phyloP scores from a whole-genome alignment of 2,888 invertebrate species.

The Craniophora ligustri region DNA sequence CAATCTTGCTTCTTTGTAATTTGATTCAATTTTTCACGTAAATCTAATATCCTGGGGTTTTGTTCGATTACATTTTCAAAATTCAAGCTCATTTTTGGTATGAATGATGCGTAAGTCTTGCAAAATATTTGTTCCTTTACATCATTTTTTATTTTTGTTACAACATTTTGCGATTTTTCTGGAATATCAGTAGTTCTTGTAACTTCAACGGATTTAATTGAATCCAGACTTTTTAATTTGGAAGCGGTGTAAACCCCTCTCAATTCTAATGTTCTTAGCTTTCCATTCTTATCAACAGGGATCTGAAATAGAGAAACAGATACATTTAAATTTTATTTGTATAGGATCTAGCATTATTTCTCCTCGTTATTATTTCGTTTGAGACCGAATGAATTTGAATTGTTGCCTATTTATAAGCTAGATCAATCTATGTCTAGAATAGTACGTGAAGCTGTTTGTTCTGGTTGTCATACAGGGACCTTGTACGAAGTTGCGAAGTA shows the following conservation, averaged over 20 bases:
- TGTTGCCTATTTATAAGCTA: too few relatives aligned
- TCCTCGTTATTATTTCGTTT: too few relatives aligned
- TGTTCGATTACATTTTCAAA: slow-evolving; percentile 81
- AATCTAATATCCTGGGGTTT: slow-evolving; percentile 83
- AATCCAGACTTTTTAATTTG: slow-evolving; percentile 71
- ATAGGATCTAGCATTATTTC: too few relatives aligned
- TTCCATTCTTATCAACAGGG: slow-evolving; percentile 83
- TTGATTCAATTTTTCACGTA: slow-evolving; percentile 82
- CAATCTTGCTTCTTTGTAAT: slow-evolving; percentile 82
- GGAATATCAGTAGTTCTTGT: slow-evolving; percentile 60
- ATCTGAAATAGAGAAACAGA: slow-evolving; percentile 75
- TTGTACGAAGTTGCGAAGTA: too few relatives aligned
- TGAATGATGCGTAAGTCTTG: slow-evolving; percentile 77
- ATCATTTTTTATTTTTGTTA: slow-evolving; percentile 69
- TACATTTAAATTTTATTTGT: slow-evolving; percentile 24
- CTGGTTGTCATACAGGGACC: too few relatives aligned
- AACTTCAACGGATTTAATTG: slow-evolving; percentile 63
- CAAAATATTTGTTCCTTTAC: slow-evolving; percentile 73
- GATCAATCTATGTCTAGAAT: too few relatives aligned
- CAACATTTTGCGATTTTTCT: slow-evolving; percentile 61
- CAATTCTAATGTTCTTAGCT: slow-evolving; percentile 77
- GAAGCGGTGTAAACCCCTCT: slow-evolving; percentile 75
- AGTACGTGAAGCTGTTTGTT: too few relatives aligned
- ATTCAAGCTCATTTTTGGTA: slow-evolving; percentile 83
- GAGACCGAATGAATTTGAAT: too few relatives aligned